Conservation (phyloP, 2,888 invertebrate species). For the Hydraecia micacea region DNA sequence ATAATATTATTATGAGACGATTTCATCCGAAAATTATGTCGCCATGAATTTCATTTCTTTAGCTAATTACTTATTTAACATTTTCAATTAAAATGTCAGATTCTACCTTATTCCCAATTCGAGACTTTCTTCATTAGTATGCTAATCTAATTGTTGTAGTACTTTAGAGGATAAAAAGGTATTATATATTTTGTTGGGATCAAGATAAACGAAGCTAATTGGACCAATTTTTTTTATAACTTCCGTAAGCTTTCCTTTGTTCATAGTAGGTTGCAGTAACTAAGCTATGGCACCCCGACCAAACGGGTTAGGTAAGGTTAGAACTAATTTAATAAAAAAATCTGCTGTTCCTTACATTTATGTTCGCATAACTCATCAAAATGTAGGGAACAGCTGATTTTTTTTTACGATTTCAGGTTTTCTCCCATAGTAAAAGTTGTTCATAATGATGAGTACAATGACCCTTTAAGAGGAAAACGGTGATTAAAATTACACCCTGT, state of each 20-base stretch:
- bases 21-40: constrained; percentile 52
- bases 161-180: constrained; percentile 28
- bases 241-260: background rate
- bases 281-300: background rate
- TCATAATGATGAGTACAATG: too few relatives aligned
- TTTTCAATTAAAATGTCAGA: constrained; percentile 68
- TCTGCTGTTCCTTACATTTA: too few relatives aligned
- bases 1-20: constrained; percentile 55
- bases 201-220: constrained; percentile 11
- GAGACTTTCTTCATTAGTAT: constrained; percentile 68
- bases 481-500: too few relatives aligned
- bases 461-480: too few relatives aligned
- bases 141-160: constrained; percentile 69
- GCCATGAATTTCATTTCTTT: constrained; percentile 56
- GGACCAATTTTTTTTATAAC: background rate
- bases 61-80: constrained; percentile 64
- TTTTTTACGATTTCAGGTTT: too few relatives aligned
- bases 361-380: too few relatives aligned
- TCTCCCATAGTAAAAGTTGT: too few relatives aligned
- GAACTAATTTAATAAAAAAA: too few relatives aligned
- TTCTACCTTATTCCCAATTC: constrained; percentile 54
- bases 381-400: too few relatives aligned
- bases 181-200: background rate
- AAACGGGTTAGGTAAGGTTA: background rate
- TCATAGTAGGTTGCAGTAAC: background rate